Evolutionary conservation across 2,888 invertebrate species (phyloP), one percentile per base, ranked within the genome.

Genomic region (Drosophila diplacantha): DNA sequence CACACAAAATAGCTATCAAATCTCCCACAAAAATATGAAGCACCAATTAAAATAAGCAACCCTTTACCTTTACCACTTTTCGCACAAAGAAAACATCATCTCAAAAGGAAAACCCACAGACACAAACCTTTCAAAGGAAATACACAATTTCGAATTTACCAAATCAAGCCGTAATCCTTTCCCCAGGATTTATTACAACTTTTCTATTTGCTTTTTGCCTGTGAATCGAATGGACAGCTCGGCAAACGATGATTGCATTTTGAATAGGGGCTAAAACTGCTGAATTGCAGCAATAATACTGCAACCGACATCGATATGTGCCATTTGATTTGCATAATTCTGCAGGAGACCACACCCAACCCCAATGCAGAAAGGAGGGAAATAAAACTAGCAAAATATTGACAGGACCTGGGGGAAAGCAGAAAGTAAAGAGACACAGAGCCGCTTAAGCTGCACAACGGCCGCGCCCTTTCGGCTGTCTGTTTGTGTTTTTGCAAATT

Each of bases 241-340:
- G 39, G 54, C 22, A 41, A 64, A 49, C 32, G 52, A 57, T 75
- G 80, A 75, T 75, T 76, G 74, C 77, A 63, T 51, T 62, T 34
- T 50, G 51, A 61, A 61, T 62, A 39, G 63, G 60, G 63, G 26
- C 14, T 39, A 34, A 49, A 60, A 62, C 52, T 80, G 83, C 81
- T 78, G 83, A 81, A 81, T 77, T 77, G 77, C 77, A 74, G 77
- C 83, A 77, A 77, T 77, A 77, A 76, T 77, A 77, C 74, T 77
- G 77, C 77, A 77, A 80, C 74, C 80, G 83, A 81, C 83, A 81
- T 71, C 71, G 78, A 77, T 77, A 83, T 78, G 71, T 83, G 81
- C 75, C 75, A 83, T 79, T 79, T 79, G 83, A 79, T 79, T 83
- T 79, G 83, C 83, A 79, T 79, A 79, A 79, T 81, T 74, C 71